These are phyloP conservation scores for Falco berigora DNA, from an alignment of 2,797 vertebrate species.

Conservation along the genomic window DNA sequence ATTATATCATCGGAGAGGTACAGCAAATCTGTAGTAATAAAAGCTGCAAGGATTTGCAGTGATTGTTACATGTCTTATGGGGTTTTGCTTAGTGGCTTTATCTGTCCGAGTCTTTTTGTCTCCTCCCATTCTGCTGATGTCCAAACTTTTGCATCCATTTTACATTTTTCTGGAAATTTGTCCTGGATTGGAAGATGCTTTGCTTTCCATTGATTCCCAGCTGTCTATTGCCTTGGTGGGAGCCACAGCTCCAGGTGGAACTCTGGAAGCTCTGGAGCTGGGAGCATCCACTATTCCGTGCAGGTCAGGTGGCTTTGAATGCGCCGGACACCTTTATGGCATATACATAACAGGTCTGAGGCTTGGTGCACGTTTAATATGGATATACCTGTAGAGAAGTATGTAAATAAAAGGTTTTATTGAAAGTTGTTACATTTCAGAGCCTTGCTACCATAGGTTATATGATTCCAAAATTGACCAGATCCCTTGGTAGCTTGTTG, in stretches of 20 bases:
- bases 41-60: neutral
- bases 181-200: neutral
- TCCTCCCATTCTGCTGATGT: neutral
- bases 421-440: accelerated
- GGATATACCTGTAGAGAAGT: neutral
- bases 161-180: neutral
- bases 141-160: neutral
- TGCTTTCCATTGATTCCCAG: neutral
- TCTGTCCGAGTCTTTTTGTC: neutral
- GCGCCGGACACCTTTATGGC: neutral
- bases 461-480: neutral
- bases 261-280: neutral
- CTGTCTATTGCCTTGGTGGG: neutral
- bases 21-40: neutral
- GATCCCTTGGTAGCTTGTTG: neutral
- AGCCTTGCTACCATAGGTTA: accelerated
- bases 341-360: no score
- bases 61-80: neutral
- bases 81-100: neutral
- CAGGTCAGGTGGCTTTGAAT: accelerated
- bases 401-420: accelerated
- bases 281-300: neutral
- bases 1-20: neutral
- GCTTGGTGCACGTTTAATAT: accelerated
- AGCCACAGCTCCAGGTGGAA: neutral